Base-by-base conservation (phyloP, 2,797 vertebrate genomes). In the Centroberyx gerrardi region DNA sequence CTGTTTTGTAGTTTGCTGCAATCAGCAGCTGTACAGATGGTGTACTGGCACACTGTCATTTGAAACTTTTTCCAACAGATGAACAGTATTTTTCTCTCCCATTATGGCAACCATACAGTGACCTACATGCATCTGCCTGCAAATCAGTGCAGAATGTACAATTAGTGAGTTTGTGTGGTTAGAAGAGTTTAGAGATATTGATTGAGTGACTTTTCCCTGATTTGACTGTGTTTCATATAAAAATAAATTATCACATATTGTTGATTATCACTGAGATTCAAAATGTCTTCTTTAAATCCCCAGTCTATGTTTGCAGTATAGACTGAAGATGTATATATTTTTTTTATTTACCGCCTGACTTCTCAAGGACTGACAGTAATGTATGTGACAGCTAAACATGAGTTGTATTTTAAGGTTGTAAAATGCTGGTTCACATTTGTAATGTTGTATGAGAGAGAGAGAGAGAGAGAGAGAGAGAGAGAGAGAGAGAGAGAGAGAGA, bases 1-100 rank as follows among this genome's bases (percentile, higher is more conserved):
- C 79, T 79, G 74, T 79, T 83, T 88, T 73, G 72, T 76, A 70
- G 62, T 52, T 70, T 80, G 59, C 31, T 53, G 78, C 76, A 87
- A 85, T 89, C 86, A 85, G 87, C 62, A 58, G 81, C 85, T 81
- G 62, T 87, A 67, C 88, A 92, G 87, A 90, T 81, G 80, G 80
- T 44, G 64, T 17, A 12, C 62, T 85, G 87, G 78, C 85, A 76
- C 49, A 28, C 36, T 78, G 73, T 81, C 82, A 87, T 77, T 79
- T 73, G 74, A 86, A 87, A 77, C 33, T 68, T 81, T 88, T 75
- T 85, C 22, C 82, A 83, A 70, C 53, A 82, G 67, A 84, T 68
- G 72, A 85, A 76, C 28, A 0, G 10, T 72, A 38, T 81, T 76
- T 78, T 74, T 72, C 48, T 73, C 54, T 71, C 55, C 53, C 73